Evolutionary conservation across 1,140 invertebrate genomes (phyloP), one percentile per base, ranked within the genome.

Genomic region (Chlorops oryzae): DNA sequence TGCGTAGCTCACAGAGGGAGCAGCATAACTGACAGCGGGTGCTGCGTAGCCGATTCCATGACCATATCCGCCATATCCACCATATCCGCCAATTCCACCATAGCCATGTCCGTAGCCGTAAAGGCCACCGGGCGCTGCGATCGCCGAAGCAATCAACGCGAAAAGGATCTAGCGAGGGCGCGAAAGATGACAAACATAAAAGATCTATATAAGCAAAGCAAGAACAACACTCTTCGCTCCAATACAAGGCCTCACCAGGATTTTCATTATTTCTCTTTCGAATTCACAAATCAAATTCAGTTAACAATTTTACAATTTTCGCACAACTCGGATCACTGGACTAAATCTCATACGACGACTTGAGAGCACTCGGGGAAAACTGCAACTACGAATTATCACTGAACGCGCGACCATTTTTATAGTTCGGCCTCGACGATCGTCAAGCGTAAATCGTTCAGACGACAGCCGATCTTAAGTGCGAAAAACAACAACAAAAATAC

Each of bases 331-430:
- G 37, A n/a, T 13, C 7, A 20, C 6, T 39, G 7, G 17, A 7
- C 6, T 9, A 7, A 39, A 13, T 25, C 52, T 20, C 28, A 41
- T 32, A 20, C 38, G n/a, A 38, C 42, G 41, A 47, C 54, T 38
- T 43, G n/a, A 32, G 7, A 13, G n/a, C n/a, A 9, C 56, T 41
- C 6, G 20, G 24, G 59, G 55, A 64, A 59, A 62, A 59, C 25
- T 58, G 58, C 57, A 62, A 64, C 62, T 64, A 59, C 59, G 56
- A 58, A 62, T 62, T 39, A 47, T 56, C 32, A 65, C 62, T 59
- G 59, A 62, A 59, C 55, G 50, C 51, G 62, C 53, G 52, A 62
- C 65, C 55, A 55, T 62, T 63, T 62, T 63, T 61, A 61, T 61
- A 61, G 55, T 59, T 38, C 5, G 13, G 9, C 6, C 6, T 50